These are phyloP conservation scores for Albula goreensis DNA, from an alignment of 2,113 vertebrate species.

Conservation along the genomic window DNA sequence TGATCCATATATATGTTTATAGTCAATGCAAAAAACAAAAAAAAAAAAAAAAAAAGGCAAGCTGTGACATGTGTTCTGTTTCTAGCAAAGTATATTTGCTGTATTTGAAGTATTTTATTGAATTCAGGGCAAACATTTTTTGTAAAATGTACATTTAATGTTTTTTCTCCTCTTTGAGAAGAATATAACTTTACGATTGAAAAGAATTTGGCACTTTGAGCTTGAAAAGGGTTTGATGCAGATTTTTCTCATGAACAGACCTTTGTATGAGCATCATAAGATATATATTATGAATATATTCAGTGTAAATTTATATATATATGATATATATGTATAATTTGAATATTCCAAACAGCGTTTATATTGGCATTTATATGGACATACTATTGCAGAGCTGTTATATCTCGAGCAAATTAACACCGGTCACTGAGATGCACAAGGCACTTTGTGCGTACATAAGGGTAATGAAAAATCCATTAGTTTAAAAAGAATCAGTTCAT, in stretches of 20 bases:
- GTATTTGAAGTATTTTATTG: background rate
- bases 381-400: background rate
- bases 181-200: background rate
- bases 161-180: background rate
- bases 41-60: background rate
- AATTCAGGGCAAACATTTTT: background rate
- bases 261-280: background rate
- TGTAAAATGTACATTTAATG: background rate
- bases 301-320: conserved; percentile 5
- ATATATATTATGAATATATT: background rate
- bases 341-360: background rate
- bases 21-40: background rate
- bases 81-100: background rate
- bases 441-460: background rate
- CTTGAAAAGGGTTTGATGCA: background rate
- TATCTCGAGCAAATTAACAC: background rate
- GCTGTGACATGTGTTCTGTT: conserved; percentile 5
- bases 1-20: background rate
- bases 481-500: background rate
- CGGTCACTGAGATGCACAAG: background rate
- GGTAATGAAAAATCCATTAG: background rate
- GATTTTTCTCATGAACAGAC: background rate
- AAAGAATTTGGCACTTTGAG: background rate
- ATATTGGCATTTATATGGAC: background rate
- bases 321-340: background rate